Evolutionary conservation across 2,797 vertebrate genomes (phyloP), one percentile per base, ranked within the genome.

Genomic region (Lepilemur septentrionalis): DNA sequence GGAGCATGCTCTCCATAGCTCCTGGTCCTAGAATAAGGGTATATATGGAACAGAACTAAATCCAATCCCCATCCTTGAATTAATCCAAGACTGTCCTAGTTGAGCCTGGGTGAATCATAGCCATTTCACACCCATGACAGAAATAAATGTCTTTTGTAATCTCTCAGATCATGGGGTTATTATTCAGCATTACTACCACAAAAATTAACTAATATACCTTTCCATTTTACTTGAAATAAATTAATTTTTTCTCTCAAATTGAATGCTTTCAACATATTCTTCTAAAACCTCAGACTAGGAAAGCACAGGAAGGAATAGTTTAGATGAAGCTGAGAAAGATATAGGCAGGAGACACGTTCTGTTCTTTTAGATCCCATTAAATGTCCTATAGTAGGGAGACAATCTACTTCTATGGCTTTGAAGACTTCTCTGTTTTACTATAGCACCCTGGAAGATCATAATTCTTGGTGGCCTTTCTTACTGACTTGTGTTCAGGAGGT

Each of bases 351-450:
- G 5, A 59, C 8, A 20, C 0, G 9, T 76, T 38, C 30, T 85
- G 41, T 12, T 92, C 4, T 76, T 30, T 55, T 70, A 78, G 52
- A 55, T 32, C 28, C 17, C 18, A 41, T 20, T 41, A 32, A 18
- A 12, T 48, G 10, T 22, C 38, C 43, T 86, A 4, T 20, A 14
- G 0, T 9, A 32, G 7, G 10, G 55, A 65, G 43, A 48, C 9
- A 11, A 1, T 55, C 5, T 7, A 4, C 0, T 25, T 0, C 9
- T 61, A 10, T 1, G 18, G 14, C 76, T 73, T 70, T 23, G 25
- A n/a, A 7, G 35, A 15, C 25, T 23, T 50, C 30, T 43, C 14
- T 18, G 1, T 43, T 41, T 32, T 72, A 50, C 41, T 22, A 35
- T 7, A 38, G 30, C 2, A 25, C 25, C 1, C 14, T 46, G 30